Conservation (phyloP, 2,888 invertebrate species). For the Drosophila barbarae region DNA sequence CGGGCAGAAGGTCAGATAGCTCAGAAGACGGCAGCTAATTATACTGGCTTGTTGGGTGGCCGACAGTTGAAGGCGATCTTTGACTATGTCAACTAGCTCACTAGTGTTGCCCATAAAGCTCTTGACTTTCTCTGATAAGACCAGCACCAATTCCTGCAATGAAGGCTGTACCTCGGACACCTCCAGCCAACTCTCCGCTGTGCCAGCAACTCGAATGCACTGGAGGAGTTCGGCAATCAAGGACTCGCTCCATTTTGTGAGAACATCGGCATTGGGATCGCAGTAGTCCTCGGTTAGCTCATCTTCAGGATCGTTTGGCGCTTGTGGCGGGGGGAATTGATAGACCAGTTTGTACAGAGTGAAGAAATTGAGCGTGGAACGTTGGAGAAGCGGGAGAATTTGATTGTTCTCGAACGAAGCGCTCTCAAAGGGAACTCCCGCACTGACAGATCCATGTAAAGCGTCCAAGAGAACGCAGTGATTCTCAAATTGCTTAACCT, state of each 20-base stretch:
- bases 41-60: conserved; percentile 58
- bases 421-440: conserved; percentile 49
- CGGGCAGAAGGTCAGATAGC: conserved; percentile 57
- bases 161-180: conserved; percentile 36
- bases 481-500: conserved; percentile 49
- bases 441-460: conserved; percentile 52
- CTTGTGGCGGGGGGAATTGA: conserved; percentile 40
- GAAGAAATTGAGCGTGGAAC: conserved; percentile 68
- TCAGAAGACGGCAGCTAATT: conserved; percentile 64
- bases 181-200: conserved; percentile 67
- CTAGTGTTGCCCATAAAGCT: conserved; percentile 64
- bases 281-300: conserved; percentile 76
- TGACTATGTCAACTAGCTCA: conserved; percentile 63
- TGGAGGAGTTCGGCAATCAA: conserved; percentile 65
- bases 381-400: conserved; percentile 54
- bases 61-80: conserved; percentile 65
- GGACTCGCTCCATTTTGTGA: conserved; percentile 74
- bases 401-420: conserved; percentile 44
- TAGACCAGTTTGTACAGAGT: conserved; percentile 74
- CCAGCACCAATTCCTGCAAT: conserved; percentile 56
- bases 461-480: conserved; percentile 69
- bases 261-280: conserved; percentile 74
- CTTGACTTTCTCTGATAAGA: conserved; percentile 67
- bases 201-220: conserved; percentile 64
- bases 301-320: conserved; percentile 58